A percentile compares a stretch with the other conserved stretches of the same genome.
Evolutionary conservation across 2,113 vertebrate genomes (phyloP).

Genomic region (Epinephelus cyanopodus): DNA sequence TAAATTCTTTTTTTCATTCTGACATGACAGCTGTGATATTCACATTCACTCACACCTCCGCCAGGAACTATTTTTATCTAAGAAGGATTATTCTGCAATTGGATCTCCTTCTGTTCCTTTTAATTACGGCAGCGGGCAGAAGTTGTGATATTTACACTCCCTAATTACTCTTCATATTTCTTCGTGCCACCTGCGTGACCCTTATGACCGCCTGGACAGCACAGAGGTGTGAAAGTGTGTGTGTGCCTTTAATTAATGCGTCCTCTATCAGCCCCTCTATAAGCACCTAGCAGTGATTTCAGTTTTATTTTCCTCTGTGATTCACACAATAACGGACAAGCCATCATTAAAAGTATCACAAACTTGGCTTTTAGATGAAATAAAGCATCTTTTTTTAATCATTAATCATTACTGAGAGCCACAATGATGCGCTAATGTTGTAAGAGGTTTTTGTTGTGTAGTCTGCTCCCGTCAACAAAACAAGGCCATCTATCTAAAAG

Average conservation of each 20-base stretch:
- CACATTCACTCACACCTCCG: slow-evolving; percentile 47
- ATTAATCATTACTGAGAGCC: slow-evolving; percentile 2
- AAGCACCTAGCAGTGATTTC: background rate
- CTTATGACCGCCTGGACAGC: slow-evolving; percentile 37
- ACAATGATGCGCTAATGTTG: slow-evolving; percentile 8
- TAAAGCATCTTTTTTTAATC: background rate
- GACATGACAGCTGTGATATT: slow-evolving; percentile 40
- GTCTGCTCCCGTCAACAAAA: background rate
- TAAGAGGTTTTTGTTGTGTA: slow-evolving; percentile 16
- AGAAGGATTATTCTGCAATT: slow-evolving; percentile 37
- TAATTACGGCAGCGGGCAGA: slow-evolving; percentile 68
- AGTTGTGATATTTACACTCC: slow-evolving; percentile 78
- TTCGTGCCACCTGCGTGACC: slow-evolving; percentile 57
- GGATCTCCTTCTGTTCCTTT: slow-evolving; percentile 63
- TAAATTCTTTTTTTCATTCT: slow-evolving; percentile 7
- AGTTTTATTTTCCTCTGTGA: background rate
- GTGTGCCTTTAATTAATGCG: slow-evolving; percentile 27
- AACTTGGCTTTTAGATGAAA: slow-evolving; percentile 22
- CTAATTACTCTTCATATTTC: slow-evolving; percentile 76
- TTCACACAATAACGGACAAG: slow-evolving; percentile 6
- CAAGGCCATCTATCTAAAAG: slow-evolving; percentile 22
- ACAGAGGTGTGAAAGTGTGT: slow-evolving; percentile 1
- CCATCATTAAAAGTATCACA: background rate
- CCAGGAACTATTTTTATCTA: slow-evolving; percentile 45
- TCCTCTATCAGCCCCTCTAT: slow-evolving; percentile 18